Conservation (phyloP, 2,888 invertebrate genomes). For the Endotricha flammealis region DNA sequence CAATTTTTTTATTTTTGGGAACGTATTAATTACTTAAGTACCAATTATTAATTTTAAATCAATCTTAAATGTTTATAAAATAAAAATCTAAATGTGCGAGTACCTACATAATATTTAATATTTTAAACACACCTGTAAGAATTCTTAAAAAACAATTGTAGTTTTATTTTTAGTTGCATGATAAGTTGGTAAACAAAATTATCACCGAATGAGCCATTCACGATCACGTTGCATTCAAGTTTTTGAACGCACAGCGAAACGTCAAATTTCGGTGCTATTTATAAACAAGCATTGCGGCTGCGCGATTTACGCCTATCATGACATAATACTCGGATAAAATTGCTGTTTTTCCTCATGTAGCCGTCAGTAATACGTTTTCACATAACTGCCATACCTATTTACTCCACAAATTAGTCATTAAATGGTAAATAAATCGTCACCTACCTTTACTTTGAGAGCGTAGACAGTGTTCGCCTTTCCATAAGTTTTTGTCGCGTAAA, state of each 20-base stretch:
- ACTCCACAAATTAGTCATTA: conserved; percentile 5
- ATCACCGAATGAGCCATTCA: too few relatives aligned
- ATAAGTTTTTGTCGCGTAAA: conserved; percentile 56
- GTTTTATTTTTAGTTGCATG: too few relatives aligned
- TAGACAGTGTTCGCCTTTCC: conserved; percentile 55
- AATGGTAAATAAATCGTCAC: conserved; percentile 19
- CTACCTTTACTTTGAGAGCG: conserved; percentile 73
- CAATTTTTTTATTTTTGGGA: too few relatives aligned
- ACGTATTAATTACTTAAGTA: too few relatives aligned
- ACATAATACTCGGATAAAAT: conserved; percentile 23
- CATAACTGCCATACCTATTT: conserved; percentile 1
- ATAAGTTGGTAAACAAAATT: too few relatives aligned
- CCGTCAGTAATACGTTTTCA: not conserved
- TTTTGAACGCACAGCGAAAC: conserved; percentile 31
- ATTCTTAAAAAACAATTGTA: too few relatives aligned
- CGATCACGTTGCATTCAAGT: conserved; percentile 3
- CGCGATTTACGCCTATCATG: conserved; percentile 30
- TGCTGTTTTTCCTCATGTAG: not conserved
- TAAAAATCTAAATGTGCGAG: too few relatives aligned
- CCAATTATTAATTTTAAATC: too few relatives aligned
- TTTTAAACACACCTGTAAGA: too few relatives aligned
- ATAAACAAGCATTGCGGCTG: conserved; percentile 44
- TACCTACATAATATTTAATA: too few relatives aligned
- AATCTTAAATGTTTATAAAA: too few relatives aligned
- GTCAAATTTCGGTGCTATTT: conserved; percentile 50